phyloP scores from a whole-genome alignment of 2,113 vertebrate genomes.

The Myiopsitta monachus region DNA sequence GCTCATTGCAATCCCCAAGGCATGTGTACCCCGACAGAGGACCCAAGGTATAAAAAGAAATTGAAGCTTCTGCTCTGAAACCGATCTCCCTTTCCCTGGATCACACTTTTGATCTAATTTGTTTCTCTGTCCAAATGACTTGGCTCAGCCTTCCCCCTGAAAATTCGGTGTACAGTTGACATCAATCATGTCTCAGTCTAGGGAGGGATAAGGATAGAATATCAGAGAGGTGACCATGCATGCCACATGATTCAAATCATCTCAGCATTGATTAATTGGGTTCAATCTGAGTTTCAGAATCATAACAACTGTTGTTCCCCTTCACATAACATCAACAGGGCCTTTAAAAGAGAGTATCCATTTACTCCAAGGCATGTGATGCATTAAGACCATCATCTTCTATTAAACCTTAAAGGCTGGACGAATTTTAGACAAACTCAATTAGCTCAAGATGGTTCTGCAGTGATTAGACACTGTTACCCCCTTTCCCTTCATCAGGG shows the following conservation, averaged over 20 bases:
- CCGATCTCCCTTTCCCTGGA: conserved; percentile 75
- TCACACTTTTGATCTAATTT: conserved; percentile 82
- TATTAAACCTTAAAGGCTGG: conserved; percentile 75
- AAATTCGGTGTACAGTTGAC: conserved; percentile 72
- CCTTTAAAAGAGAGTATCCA: conserved; percentile 78
- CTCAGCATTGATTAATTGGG: conserved; percentile 82
- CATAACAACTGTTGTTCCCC: conserved; percentile 81
- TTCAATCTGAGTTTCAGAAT: conserved; percentile 81
- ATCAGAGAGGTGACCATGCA: conserved; percentile 83
- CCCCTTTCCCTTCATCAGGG: conserved; percentile 60
- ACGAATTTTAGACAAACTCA: conserved; percentile 77
- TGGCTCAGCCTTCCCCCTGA: conserved; percentile 66
- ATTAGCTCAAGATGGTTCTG: conserved; percentile 77
- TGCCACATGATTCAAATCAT: conserved; percentile 83
- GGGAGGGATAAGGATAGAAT: conserved; percentile 74
- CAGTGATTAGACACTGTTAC: conserved; percentile 63
- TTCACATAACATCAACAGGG: conserved; percentile 73
- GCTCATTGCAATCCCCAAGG: neutral
- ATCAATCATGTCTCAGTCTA: conserved; percentile 78
- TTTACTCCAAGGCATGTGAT: conserved; percentile 70
- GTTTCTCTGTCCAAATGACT: conserved; percentile 81
- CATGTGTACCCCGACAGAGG: neutral
- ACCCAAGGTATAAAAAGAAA: conserved; percentile 41
- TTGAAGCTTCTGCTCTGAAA: conserved; percentile 84
- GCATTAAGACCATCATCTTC: conserved; percentile 71